Evolutionary conservation across 2,888 invertebrate genomes (phyloP), one percentile per base, ranked within the genome.

Genomic region (Nomada hirtipes): DNA sequence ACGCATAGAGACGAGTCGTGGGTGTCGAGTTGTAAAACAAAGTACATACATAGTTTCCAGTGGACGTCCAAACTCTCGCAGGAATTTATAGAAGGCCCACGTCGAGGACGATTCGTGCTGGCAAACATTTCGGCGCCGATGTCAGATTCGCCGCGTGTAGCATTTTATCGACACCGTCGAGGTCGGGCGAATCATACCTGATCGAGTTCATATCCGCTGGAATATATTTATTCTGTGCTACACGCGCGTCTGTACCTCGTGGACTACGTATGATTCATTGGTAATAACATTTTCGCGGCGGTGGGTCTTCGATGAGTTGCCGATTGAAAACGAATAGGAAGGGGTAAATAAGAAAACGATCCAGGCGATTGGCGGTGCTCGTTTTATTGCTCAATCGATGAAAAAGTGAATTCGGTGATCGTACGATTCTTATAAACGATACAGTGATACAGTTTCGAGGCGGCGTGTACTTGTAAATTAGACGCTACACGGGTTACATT

Each of bases 21-120:
- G 87, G 86, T 86, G 88, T 85, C 81, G 85, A 88, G 83, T 83
- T 85, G 84, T 87, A 81, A 85, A 84, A 84, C 86, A 85, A 89
- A 86, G 75, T 84, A 57, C 26, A 13, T 57, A 11, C 57, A 13
- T 57, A 76, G 79, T 86, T 80, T 82, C 76, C 79, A 81, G 68
- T 70, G 77, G 68, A 73, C 74, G 75, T 76, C 73, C 73, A 79
- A 60, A 68, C 82, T 76, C 76, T 76, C 64, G 70, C 60, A 53
- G 81, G 88, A 88, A 88, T 88, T 88, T 86, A 88, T 86, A 74
- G 85, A 76, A 82, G 83, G 80, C 83, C 80, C 79, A 83, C 83
- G 76, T 86, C 77, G 86, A 79, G 79, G 76, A 74, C 81, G 86
- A 79, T 70, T 18, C 18, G 71, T 57, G 64, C 78, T 20, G 65